These are phyloP conservation scores for Agrochola lota DNA, from an alignment of 2,888 invertebrate species.

Conservation along the genomic window DNA sequence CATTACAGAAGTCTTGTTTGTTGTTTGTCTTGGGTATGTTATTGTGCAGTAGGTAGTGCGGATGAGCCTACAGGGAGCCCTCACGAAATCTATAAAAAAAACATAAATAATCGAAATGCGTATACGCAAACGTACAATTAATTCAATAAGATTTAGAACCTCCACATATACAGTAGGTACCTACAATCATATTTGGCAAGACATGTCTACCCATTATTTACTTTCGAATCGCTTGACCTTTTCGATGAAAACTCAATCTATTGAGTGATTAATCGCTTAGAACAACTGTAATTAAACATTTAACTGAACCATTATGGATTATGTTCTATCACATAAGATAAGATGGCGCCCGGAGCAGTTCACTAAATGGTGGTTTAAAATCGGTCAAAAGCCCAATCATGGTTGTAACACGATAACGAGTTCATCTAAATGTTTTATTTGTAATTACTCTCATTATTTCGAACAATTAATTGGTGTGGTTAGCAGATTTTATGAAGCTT, in stretches of 20 bases:
- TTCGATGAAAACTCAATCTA: slow-evolving; percentile 81
- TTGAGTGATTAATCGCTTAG: slow-evolving; percentile 80
- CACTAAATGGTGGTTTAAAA: slow-evolving; percentile 72
- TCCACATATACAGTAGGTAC: not conserved
- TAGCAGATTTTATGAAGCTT: slow-evolving; percentile 48
- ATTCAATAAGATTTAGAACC: slow-evolving; percentile 14
- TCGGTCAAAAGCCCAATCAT: slow-evolving; percentile 69
- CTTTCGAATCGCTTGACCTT: slow-evolving; percentile 73
- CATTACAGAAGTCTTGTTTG: too few species aligned
- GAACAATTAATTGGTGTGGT: slow-evolving; percentile 56
- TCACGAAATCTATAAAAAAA: not conserved
- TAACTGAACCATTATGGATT: slow-evolving; percentile 79
- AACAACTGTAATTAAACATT: slow-evolving; percentile 83
- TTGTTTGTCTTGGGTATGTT: not conserved
- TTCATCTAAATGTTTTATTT: slow-evolving; percentile 61
- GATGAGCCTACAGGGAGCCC: too few species aligned
- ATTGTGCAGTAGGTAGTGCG: not conserved
- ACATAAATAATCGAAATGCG: slow-evolving; percentile 3
- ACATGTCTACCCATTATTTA: slow-evolving; percentile 43
- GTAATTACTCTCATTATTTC: slow-evolving; percentile 61
- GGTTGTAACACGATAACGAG: slow-evolving; percentile 62
- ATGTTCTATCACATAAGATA: slow-evolving; percentile 68
- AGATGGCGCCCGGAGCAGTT: slow-evolving; percentile 76
- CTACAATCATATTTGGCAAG: slow-evolving; percentile 45
- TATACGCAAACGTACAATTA: not conserved